Evolutionary conservation across 2,888 invertebrate species (phyloP).

Genomic region (Ametastegia equiseti): DNA sequence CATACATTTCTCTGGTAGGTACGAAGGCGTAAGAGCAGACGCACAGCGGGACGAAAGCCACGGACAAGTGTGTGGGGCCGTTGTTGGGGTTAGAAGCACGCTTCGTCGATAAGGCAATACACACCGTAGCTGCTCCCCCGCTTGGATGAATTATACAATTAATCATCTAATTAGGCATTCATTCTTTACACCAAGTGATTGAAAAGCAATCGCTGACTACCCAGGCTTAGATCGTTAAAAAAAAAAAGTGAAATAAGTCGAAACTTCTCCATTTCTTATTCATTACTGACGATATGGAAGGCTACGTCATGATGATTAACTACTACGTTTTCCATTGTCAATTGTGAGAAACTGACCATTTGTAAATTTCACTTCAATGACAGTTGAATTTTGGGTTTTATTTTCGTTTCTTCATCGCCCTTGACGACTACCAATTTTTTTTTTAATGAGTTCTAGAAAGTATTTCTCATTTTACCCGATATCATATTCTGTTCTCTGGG

Average conservation of each 20-base stretch:
- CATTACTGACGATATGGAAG: too few species aligned
- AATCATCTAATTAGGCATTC: slow-evolving; percentile 71
- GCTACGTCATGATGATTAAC: too few species aligned
- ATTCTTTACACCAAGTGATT: slow-evolving; percentile 57
- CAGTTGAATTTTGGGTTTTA: too few species aligned
- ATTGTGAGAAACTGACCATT: too few species aligned
- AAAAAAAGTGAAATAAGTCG: neutral
- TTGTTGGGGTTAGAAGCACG: slow-evolving; percentile 61
- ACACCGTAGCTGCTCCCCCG: slow-evolving; percentile 59
- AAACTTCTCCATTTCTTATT: too few species aligned
- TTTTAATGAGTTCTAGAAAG: too few species aligned
- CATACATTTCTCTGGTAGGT: neutral
- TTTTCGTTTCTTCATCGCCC: too few species aligned
- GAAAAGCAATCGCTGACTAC: neutral
- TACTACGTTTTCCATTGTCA: too few species aligned
- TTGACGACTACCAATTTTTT: too few species aligned
- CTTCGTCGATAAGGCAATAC: slow-evolving; percentile 63
- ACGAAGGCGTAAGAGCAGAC: neutral
- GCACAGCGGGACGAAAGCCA: slow-evolving; percentile 39
- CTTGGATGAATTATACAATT: slow-evolving; percentile 67
- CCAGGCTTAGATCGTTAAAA: neutral
- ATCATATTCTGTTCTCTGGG: too few species aligned
- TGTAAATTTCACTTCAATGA: too few species aligned
- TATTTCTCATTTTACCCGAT: too few species aligned
- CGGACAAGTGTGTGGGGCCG: slow-evolving; percentile 50